Conservation (phyloP, 2,888 invertebrate species). For the Netelia fuscicornis region DNA sequence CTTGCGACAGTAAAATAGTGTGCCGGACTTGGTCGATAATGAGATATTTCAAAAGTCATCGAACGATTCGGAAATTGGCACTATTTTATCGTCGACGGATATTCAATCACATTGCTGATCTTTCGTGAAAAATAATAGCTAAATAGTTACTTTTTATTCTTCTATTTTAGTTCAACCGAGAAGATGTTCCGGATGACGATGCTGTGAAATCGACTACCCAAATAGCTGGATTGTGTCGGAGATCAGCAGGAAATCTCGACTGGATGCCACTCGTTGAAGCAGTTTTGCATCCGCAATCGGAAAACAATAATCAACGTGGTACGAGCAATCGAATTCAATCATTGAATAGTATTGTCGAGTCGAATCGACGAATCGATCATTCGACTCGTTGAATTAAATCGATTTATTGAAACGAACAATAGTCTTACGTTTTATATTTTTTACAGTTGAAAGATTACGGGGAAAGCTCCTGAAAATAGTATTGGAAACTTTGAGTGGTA, state of each 20-base stretch:
- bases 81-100: too few relatives aligned
- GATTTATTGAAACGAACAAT: conserved; percentile 25
- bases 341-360: neutral
- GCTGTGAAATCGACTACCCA: conserved; percentile 77
- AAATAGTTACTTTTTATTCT: neutral
- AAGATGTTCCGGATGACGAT: conserved; percentile 75
- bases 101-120: neutral
- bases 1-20: neutral
- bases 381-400: conserved; percentile 31
- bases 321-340: neutral
- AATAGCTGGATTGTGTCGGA: conserved; percentile 80
- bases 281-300: conserved; percentile 78
- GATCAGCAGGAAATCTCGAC: conserved; percentile 82
- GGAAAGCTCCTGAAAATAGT: conserved; percentile 81
- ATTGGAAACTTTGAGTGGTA: conserved; percentile 82
- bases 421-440: conserved; percentile 1
- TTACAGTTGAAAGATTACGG: conserved; percentile 78
- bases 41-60: neutral
- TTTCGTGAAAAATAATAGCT: neutral
- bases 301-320: conserved; percentile 76
- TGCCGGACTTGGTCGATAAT: neutral
- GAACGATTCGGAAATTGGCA: too few relatives aligned
- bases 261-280: conserved; percentile 83
- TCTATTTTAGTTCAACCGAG: conserved; percentile 71
- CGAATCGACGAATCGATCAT: neutral